Evolutionary conservation across 1,140 invertebrate genomes (phyloP).

Genomic region (Homalodisca vitripennis): DNA sequence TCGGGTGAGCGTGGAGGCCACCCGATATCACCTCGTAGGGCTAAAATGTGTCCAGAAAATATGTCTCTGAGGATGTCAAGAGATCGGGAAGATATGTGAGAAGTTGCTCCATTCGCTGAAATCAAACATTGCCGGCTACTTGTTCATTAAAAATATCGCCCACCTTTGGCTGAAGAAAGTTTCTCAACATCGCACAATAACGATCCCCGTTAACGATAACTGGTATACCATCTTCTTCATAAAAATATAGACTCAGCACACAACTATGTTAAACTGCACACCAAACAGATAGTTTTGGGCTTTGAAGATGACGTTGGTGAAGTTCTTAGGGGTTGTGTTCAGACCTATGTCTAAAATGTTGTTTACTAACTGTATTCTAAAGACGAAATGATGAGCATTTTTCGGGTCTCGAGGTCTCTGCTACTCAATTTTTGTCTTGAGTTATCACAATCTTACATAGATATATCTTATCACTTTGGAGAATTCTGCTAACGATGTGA

Average conservation of each 20-base stretch:
- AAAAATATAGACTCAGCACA: not conserved
- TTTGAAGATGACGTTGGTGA: too few species aligned
- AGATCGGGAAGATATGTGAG: not conserved
- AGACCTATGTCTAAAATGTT: too few species aligned
- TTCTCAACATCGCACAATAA: constrained; percentile 5
- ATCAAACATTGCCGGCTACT: not conserved
- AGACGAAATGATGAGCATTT: too few species aligned
- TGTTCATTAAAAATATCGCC: constrained; percentile 1
- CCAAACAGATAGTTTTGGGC: too few species aligned
- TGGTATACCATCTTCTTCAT: not conserved
- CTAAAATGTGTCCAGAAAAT: not conserved
- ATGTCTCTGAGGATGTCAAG: not conserved
- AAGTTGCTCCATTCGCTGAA: not conserved
- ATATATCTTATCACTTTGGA: too few species aligned
- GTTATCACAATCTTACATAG: too few species aligned
- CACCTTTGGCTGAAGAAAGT: constrained; percentile 1
- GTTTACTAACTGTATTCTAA: too few species aligned
- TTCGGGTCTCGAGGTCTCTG: too few species aligned
- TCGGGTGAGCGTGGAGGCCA: not conserved
- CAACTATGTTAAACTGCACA: not conserved
- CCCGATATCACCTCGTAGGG: constrained; percentile 2
- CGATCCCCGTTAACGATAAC: not conserved
- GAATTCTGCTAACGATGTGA: too few species aligned
- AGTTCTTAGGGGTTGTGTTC: too few species aligned
- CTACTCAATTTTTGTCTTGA: too few species aligned